Evolutionary conservation across 2,888 invertebrate species (phyloP), one percentile per base, ranked within the genome.

Genomic region (Drosophila mimica): DNA sequence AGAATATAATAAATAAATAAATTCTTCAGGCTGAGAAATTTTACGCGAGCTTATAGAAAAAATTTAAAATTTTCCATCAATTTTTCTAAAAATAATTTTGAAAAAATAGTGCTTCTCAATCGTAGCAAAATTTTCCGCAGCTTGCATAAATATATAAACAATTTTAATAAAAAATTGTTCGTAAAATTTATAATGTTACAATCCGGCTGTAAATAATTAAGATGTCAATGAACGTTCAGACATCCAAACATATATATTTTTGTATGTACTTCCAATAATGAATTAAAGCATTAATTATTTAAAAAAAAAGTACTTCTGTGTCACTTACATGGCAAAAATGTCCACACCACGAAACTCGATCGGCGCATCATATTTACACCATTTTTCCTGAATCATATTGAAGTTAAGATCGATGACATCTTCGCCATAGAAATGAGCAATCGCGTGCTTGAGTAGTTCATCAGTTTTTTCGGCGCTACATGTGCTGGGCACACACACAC

Each of bases 271-370:
- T 40, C n/a, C 40, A 43, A n/a, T 40, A 46, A 2, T 46, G 46
- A 46, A 7, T 25, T 46, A 15, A 46, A 25, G 8, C 25, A 20
- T 20, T 17, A 49, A 17, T 28, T 49, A 28, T 28, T 51, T 51
- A 3, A 2, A 11, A 3, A 11, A 3, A 51, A 34, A 36, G 8
- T 25, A 20, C 15, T 34, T 15, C 25, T 82, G 13, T 13, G 28
- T 13, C 20, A 83, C 92, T 90, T 81, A 93, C 93, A 93, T 93
- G 48, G 92, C 92, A 76, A 90, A 89, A 46, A 92, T 91, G 59
- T 93, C 93, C 48, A 92, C 83, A 4, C 73, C 84, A 20, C 89
- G 91, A 6, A 92, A 75, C 60, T 81, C 78, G 34, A 91, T 75
- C 0, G 90, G 87, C 17, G 91, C 90, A 63, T 92, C 86, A 33